These are phyloP conservation scores for Lomographa bimaculata DNA, from an alignment of 2,888 invertebrate species.

Conservation along the genomic window DNA sequence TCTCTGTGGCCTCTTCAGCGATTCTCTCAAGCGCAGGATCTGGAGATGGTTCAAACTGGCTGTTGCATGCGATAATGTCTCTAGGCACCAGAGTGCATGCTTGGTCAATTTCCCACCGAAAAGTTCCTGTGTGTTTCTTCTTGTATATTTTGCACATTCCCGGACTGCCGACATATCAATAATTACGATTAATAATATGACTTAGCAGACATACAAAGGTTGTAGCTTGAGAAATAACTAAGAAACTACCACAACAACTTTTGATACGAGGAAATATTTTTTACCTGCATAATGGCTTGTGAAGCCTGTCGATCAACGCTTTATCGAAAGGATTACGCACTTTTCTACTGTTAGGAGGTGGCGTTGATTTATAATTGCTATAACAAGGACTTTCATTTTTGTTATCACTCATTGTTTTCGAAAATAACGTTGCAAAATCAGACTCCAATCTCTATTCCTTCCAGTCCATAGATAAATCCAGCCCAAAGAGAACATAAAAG, in stretches of 20 bases:
- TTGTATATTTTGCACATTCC: conserved; percentile 80
- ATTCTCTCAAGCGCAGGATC: conserved; percentile 86
- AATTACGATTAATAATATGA: no score
- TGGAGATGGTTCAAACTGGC: conserved; percentile 84
- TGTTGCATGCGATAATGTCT: conserved; percentile 86
- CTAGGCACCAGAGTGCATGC: conserved; percentile 86
- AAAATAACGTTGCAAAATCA: conserved; percentile 72
- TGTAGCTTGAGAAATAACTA: no score
- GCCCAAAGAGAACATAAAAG: no score
- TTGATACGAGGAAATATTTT: conserved; percentile 16
- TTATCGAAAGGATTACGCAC: conserved; percentile 88
- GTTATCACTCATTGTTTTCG: conserved; percentile 73
- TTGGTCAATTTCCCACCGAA: conserved; percentile 88
- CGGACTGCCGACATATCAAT: conserved; percentile 51
- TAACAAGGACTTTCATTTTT: conserved; percentile 54
- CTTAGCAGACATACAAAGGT: no score
- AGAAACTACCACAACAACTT: no score
- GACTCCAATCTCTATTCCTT: no score
- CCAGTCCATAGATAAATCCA: no score
- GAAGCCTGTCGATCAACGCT: conserved; percentile 85
- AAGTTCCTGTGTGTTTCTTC: conserved; percentile 59
- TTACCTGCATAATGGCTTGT: conserved; percentile 88
- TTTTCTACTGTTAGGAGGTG: conserved; percentile 67
- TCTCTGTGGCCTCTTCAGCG: conserved; percentile 87
- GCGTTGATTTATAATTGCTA: conserved; percentile 61